A percentile compares a stretch with the other conserved stretches of the same genome.
Evolutionary conservation across 2,113 vertebrate genomes (phyloP).

Genomic region (Calidris pugnax): DNA sequence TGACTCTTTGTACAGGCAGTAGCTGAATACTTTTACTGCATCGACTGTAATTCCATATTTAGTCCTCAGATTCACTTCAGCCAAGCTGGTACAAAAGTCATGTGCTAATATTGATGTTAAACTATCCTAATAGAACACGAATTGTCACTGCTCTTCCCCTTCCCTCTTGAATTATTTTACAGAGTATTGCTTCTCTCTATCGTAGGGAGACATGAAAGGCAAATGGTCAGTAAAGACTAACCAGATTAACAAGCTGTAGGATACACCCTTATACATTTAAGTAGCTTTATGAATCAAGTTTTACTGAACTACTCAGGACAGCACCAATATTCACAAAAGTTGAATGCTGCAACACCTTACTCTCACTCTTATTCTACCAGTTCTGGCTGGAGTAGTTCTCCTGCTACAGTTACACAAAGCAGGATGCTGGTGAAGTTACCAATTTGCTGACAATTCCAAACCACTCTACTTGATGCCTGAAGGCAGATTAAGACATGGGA

Average conservation of each 20-base stretch:
- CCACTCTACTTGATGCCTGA: fast-evolving
- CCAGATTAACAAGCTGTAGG: background rate
- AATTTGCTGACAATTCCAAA: background rate
- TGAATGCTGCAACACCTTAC: background rate
- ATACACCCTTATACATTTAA: background rate
- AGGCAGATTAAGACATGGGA: background rate
- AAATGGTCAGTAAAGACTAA: background rate
- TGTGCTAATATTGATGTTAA: background rate
- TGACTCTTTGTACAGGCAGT: background rate
- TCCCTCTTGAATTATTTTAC: background rate
- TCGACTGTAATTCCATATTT: background rate
- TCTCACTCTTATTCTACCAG: background rate
- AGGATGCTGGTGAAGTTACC: background rate
- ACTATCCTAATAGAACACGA: background rate
- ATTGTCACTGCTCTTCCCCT: background rate
- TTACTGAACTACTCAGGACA: background rate
- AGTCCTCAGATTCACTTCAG: background rate
- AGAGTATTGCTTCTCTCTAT: background rate
- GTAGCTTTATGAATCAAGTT: background rate
- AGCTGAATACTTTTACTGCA: background rate
- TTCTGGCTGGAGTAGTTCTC: background rate
- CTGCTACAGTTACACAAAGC: background rate
- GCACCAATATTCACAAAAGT: background rate
- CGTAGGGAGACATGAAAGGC: background rate
- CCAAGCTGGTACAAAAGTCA: background rate